Base-by-base conservation (phyloP, 2,113 vertebrate species). In the Proterorhinus semilunaris region DNA sequence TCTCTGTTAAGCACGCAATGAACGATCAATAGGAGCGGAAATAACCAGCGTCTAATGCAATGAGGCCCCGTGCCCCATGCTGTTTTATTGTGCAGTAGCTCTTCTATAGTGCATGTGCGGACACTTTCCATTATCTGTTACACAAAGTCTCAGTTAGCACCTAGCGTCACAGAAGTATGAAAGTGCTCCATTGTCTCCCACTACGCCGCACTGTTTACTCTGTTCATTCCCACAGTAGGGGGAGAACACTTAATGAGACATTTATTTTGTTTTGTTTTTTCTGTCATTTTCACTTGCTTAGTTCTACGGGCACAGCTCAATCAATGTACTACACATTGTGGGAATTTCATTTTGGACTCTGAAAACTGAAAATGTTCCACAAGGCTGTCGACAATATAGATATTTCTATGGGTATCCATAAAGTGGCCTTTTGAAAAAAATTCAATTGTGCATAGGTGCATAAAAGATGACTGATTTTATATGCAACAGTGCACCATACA, bases 11-110 rank as follows among this genome's bases (percentile, higher is more conserved):
- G 57, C 63, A 21, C 3, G 51, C 73, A 66, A 61, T 63, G 53
- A 51, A 47, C 52, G 68, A 84, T 87, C 82, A 73, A 78, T 83
- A 62, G 63, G 42, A 66, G 66, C 69, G 75, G 66, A 76, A 88
- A 80, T 68, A 52, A 49, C 43, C 76, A 68, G 59, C 65, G 52
- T 13, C 57, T 54, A 65, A 65, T 71, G 61, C 42, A 71, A 74
- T 59, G 63, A 75, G 51, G 65, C 58, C 62, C 54, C 50, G 51
- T 70, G 45, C 50, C 62, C 42, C 43, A 8, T 0, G 0, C 69
- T 57, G 46, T 64, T 80, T 69, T 71, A 76, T 69, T 66, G 59
- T 36, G 47, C 68, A 63, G 43, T 16, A 50, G 72, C 53, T 78
- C 58, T 47, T 74, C 27, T 66, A 54, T 15, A n/a, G 54, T n/a